Conservation (phyloP, 1,140 invertebrate genomes). For the Homalodisca vitripennis region DNA sequence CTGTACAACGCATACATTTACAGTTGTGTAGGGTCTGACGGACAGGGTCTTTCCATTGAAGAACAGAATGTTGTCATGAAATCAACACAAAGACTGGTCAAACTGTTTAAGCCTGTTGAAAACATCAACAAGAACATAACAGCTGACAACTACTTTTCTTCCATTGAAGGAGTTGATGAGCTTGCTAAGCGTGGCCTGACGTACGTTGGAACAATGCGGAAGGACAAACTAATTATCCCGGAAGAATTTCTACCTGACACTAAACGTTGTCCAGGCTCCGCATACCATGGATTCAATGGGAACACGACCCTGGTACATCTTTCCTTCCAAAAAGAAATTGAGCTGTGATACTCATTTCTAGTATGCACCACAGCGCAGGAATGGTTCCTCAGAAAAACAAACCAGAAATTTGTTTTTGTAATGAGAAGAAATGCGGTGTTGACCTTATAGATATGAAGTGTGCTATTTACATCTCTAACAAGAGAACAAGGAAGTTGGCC, state of each 20-base stretch:
- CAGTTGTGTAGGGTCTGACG: background rate
- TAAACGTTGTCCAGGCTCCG: constrained; percentile 13
- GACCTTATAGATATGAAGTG: constrained; percentile 44
- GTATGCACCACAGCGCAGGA: constrained; percentile 39
- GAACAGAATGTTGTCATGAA: constrained; percentile 38
- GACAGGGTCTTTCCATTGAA: constrained; percentile 25
- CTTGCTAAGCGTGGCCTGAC: constrained; percentile 39
- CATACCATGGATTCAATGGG: constrained; percentile 38
- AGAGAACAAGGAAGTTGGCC: constrained; percentile 42
- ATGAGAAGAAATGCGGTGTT: constrained; percentile 44
- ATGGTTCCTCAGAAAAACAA: constrained; percentile 35
- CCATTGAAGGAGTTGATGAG: constrained; percentile 41
- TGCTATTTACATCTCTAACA: constrained; percentile 36
- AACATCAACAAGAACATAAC: constrained; percentile 43
- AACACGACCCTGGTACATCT: constrained; percentile 41
- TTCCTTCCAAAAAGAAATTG: constrained; percentile 42
- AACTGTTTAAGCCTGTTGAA: constrained; percentile 42
- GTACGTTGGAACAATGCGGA: constrained; percentile 35
- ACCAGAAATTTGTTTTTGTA: constrained; percentile 42
- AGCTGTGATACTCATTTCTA: constrained; percentile 41
- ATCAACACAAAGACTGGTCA: constrained; percentile 41
- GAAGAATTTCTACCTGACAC: constrained; percentile 35
- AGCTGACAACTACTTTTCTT: constrained; percentile 47
- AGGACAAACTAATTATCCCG: constrained; percentile 49
- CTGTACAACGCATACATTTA: constrained; percentile 34